phyloP scores from a whole-genome alignment of 2,113 vertebrate genomes.

The Craseonycteris thonglongyai region DNA sequence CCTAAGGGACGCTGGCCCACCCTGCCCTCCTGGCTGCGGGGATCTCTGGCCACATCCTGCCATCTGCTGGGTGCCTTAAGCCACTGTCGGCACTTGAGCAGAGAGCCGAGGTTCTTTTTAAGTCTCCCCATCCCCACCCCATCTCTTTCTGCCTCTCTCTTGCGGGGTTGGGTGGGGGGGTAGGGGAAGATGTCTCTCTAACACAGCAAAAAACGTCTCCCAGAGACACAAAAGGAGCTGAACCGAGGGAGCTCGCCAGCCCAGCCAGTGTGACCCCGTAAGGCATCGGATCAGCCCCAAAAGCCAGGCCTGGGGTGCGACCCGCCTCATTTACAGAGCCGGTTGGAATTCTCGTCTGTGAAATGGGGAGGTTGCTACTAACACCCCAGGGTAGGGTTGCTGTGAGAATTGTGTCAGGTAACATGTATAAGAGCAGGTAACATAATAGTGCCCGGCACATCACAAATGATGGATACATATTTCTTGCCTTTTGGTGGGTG shows the following conservation, averaged over 20 bases:
- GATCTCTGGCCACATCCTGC: slow-evolving; percentile 27
- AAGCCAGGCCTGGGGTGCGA: not conserved
- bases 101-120: not conserved
- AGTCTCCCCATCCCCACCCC: not conserved
- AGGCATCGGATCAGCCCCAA: not conserved
- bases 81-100: not conserved
- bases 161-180: rapidly evolving
- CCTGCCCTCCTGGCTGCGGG: rapidly evolving
- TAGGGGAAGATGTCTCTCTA: not conserved
- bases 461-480: not conserved
- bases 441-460: not conserved
- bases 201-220: not conserved
- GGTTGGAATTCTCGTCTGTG: not conserved
- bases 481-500: not conserved
- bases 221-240: not conserved
- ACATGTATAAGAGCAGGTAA: not conserved
- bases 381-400: not conserved
- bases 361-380: not conserved
- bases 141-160: not conserved
- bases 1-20: rapidly evolving
- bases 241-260: not conserved
- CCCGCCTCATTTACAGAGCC: not conserved
- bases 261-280: rapidly evolving
- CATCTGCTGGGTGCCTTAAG: slow-evolving; percentile 47
- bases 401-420: not conserved